phyloP scores from a whole-genome alignment of 2,113 vertebrate species.

The Cyrtonyx montezumae region DNA sequence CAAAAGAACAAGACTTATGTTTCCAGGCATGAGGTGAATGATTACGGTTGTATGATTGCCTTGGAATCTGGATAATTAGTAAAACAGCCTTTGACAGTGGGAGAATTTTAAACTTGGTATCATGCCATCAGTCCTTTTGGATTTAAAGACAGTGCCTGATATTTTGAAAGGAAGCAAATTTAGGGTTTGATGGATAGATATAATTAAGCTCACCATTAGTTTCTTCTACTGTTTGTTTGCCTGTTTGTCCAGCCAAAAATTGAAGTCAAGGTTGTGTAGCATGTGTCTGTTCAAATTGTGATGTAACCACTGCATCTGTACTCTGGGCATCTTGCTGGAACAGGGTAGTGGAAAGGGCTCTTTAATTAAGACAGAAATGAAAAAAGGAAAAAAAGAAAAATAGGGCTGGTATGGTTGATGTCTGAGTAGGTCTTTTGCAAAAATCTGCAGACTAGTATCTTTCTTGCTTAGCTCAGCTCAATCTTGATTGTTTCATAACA shows the following conservation, averaged over 20 bases:
- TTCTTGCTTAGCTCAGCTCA: slow-evolving; percentile 4
- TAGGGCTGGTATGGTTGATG: neutral
- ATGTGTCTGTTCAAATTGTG: slow-evolving; percentile 15
- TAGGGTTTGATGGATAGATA: slow-evolving; percentile 68
- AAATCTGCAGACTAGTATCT: neutral
- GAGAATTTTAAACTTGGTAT: slow-evolving; percentile 81
- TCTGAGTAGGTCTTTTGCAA: neutral
- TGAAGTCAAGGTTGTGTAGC: slow-evolving; percentile 45
- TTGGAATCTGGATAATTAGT: slow-evolving; percentile 88
- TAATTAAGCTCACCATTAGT: slow-evolving; percentile 55
- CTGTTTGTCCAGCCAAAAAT: slow-evolving; percentile 68
- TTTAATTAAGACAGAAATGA: slow-evolving; percentile 38
- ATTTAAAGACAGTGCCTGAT: slow-evolving; percentile 66
- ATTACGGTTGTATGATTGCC: slow-evolving; percentile 86
- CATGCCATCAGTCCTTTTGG: slow-evolving; percentile 71
- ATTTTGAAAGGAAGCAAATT: slow-evolving; percentile 56
- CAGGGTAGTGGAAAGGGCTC: neutral
- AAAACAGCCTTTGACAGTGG: slow-evolving; percentile 80
- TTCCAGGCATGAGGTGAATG: slow-evolving; percentile 89
- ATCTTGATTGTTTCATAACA: slow-evolving; percentile 22
- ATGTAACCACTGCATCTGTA: neutral
- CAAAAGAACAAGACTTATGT: slow-evolving; percentile 87
- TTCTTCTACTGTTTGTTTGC: slow-evolving; percentile 65
- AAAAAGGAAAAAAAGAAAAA: neutral
- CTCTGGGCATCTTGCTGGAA: slow-evolving; percentile 1